Base-by-base conservation (phyloP, 2,888 invertebrate genomes). In the Corbicula japonica region DNA sequence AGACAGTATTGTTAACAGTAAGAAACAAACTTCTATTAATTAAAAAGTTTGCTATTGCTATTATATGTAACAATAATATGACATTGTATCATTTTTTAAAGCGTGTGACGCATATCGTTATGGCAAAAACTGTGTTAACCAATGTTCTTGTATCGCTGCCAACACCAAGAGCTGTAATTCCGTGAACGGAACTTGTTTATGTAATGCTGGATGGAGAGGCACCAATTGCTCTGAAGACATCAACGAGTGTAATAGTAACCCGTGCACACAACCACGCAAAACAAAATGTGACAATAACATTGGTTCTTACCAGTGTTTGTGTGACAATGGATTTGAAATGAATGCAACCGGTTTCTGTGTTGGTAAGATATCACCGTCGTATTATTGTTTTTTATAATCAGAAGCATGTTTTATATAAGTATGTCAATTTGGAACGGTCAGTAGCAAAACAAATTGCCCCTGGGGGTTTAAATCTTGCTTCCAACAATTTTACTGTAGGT, bases 141-240 rank as follows among this genome's bases (percentile, higher is more conserved):
- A 18, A n/a, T 56, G 56, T 56, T 15, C 56, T 34, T 56, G 56
- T 56, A 35, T 32, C 10, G 32, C 4, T 10, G 34, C 30, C 32
- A 56, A 56, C 35, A 56, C 72, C 18, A 28, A 56, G 2, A 52
- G 61, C 18, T 80, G 80, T 54, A 30, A 80, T 34, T 54, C 66
- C 1, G 72, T 68, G 5, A 41, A 54, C 34, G 80, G 80, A 3
- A 23, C 26, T 4, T 80, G 80, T 44, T 52, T 30, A n/a, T 56
- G 56, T n/a, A 32, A 1, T 5, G 18, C 15, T 34, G 56, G 56
- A 1, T 56, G 56, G 56, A 32, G 35, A 10, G 56, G 56, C 15
- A 32, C 12, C 6, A n/a, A 56, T 56, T 56, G 56, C 21, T n/a
- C 34, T 10, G n/a, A 32, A 15, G 56, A 56, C 32, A n/a, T 56